Evolutionary conservation across 2,888 invertebrate genomes (phyloP).

Genomic region (Drosophila neonasuta): DNA sequence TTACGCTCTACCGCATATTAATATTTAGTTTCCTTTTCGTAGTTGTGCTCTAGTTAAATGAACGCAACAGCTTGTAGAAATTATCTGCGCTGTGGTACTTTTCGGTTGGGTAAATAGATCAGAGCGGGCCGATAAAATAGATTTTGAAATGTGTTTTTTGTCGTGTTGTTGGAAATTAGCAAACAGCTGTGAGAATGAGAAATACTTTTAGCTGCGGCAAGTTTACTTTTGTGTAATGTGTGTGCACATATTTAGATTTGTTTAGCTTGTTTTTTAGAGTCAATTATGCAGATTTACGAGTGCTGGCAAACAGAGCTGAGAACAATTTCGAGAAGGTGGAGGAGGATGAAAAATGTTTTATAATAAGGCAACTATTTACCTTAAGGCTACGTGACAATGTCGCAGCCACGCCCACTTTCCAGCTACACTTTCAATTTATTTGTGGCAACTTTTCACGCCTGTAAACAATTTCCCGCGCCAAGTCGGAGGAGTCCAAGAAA

Average conservation of each 20-base stretch:
- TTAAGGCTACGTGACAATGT: constrained; percentile 18
- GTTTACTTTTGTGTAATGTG: constrained; percentile 24
- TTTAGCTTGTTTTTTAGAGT: constrained; percentile 45
- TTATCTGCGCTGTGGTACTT: too few relatives aligned
- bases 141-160: constrained; percentile 35
- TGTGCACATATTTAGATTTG: constrained; percentile 44
- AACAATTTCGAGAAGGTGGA: not conserved
- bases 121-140: constrained; percentile 1
- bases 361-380: constrained; percentile 1
- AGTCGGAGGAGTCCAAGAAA: constrained; percentile 3
- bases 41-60: not conserved
- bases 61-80: not conserved
- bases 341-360: constrained; percentile 31
- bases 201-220: constrained; percentile 14
- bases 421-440: constrained; percentile 35
- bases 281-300: constrained; percentile 50
- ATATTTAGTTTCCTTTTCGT: constrained; percentile 1
- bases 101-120: constrained; percentile 15
- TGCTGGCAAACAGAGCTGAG: constrained; percentile 22
- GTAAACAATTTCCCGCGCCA: constrained; percentile 39
- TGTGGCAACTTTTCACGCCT: constrained; percentile 54
- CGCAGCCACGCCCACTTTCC: constrained; percentile 1
- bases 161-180: constrained; percentile 48
- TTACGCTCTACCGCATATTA: not conserved
- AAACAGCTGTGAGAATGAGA: constrained; percentile 40